Conservation (phyloP, 1,140 invertebrate genomes). For the Penaeus vannamei region DNA sequence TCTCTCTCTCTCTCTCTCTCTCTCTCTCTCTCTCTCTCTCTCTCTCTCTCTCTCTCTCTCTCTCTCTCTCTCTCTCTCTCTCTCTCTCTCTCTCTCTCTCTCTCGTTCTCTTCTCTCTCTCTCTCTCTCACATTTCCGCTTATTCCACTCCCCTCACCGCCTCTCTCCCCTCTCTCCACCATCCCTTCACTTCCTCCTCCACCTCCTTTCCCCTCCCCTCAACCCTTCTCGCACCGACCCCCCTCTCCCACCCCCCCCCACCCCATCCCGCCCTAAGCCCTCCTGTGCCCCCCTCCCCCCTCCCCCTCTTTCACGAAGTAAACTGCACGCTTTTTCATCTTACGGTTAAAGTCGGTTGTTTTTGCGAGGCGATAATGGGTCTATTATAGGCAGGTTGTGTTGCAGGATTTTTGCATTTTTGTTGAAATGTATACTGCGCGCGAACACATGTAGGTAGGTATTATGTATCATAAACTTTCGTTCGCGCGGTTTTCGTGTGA, state of each 20-base stretch:
- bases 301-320: not conserved
- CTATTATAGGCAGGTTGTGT: no score
- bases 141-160: not conserved
- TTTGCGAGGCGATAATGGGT: not conserved
- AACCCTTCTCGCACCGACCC: not conserved
- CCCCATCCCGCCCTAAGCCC: not conserved
- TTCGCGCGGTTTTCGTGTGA: no score
- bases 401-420: no score
- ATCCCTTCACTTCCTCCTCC: not conserved
- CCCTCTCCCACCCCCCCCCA: not conserved
- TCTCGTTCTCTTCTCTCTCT: not conserved
- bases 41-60: not conserved
- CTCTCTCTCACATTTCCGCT: no score
- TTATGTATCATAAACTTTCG: no score
- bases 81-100: not conserved
- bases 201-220: not conserved
- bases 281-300: not conserved
- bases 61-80: not conserved
- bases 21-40: not conserved
- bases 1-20: not conserved
- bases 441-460: no score
- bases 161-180: not conserved
- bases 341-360: no score
- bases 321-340: no score
- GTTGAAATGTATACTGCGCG: no score